phyloP scores from a whole-genome alignment of 2,113 vertebrate species.

The Alligator mississippiensis region DNA sequence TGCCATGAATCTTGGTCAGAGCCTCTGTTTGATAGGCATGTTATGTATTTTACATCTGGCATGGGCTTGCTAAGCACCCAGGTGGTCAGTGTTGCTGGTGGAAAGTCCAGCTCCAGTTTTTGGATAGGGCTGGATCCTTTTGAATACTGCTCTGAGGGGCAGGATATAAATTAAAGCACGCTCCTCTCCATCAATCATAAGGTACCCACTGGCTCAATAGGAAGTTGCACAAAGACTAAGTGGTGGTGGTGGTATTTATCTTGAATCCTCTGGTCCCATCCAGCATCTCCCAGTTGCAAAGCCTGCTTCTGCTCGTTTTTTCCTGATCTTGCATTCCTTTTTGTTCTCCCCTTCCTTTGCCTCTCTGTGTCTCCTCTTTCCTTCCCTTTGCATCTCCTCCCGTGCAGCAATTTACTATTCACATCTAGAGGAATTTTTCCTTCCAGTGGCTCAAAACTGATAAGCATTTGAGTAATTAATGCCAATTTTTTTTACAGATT shows the following conservation, averaged over 20 bases:
- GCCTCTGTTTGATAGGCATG: neutral
- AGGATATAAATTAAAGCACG: neutral
- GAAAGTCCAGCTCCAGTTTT: neutral
- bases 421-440: neutral
- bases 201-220: neutral
- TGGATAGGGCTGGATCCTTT: neutral
- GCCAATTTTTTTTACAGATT: neutral
- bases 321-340: neutral
- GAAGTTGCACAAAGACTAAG: neutral
- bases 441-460: neutral
- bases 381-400: neutral
- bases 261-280: neutral
- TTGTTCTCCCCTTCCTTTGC: neutral
- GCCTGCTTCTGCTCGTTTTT: neutral
- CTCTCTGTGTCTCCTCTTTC: neutral
- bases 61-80: rapidly evolving
- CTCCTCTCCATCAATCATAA: neutral
- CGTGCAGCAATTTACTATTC: neutral
- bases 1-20: neutral
- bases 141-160: neutral
- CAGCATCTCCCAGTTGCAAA: neutral
- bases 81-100: neutral
- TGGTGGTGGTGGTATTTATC: too few relatives aligned
- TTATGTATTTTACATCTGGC: neutral
- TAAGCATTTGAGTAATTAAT: neutral